Evolutionary conservation across 2,888 invertebrate species (phyloP), one percentile per base, ranked within the genome.

Genomic region (Napeogenes sylphis): DNA sequence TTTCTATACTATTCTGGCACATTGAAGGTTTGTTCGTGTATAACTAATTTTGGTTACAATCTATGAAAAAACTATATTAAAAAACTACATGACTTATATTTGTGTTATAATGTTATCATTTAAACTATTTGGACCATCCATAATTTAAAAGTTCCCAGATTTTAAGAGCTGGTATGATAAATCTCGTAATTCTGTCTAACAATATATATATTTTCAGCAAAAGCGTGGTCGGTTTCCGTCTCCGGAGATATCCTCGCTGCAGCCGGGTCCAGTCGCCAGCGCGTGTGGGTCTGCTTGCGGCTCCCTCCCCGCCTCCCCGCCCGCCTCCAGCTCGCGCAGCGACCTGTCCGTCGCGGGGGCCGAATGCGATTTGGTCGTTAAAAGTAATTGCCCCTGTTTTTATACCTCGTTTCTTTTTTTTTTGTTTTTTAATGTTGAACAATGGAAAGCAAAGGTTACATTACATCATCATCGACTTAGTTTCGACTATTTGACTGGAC

Each of bases 361-460:
- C 81, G 97, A 97, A 85, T 97, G 96, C 82, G 95, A 97, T 84
- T 93, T 95, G 70, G 95, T 95, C 56, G 92, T 95, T 77, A 89
- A 87, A 79, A 82, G 85, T 84, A n/a, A 59, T 76, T 55, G 14
- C 12, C 35, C 10, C 2, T 21, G 8, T 8, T 51, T 30, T 4
- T 30, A 51, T 30, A 51, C 10, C 5, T 3, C 10, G 10, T 12
- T 38, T 38, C 38, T 2, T 38, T 38, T 1, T 38, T 38, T 21
- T 21, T 21, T 21, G 21, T 21, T 21, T 21, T 21, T 21, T 21
- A 21, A 21, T 21, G 21, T 21, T 21, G 1, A 21, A 21, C 21
- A 21, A 21, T 21, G 21, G 1, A 21, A 21, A 21, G 21, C 21
- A 21, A 21, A 21, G 21, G 21, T 21, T 21, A 21, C 21, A 21